Percentiles rank a stretch among this genome's conserved stretches.
Conservation (phyloP, 2,797 vertebrate genomes). For the Ctenopoma kingsleyae region DNA sequence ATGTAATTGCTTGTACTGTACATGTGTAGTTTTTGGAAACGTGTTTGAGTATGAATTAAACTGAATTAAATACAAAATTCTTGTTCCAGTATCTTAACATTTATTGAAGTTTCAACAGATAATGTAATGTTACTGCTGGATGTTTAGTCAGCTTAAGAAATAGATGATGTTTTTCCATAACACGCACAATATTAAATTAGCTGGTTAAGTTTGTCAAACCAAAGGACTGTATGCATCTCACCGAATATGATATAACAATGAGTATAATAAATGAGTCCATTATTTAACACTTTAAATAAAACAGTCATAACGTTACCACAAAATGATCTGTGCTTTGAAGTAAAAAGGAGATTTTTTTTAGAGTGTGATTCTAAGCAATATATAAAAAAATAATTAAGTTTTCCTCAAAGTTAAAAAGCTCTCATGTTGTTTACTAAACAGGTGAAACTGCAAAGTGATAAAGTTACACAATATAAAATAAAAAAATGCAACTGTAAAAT, state of each 20-base stretch:
- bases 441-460: slow-evolving; percentile 42
- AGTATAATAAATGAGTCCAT: background rate
- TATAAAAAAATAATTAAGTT: slow-evolving; percentile 25
- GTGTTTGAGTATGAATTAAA: slow-evolving; percentile 71
- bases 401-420: slow-evolving; percentile 8
- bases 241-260: slow-evolving; percentile 15
- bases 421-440: slow-evolving; percentile 21
- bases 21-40: slow-evolving; percentile 70
- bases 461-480: slow-evolving; percentile 61
- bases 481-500: slow-evolving; percentile 54
- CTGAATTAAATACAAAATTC: slow-evolving; percentile 2
- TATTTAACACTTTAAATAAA: slow-evolving; percentile 3
- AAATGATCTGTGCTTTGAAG: slow-evolving; percentile 26
- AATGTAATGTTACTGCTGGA: slow-evolving; percentile 26
- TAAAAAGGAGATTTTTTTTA: slow-evolving; percentile 24
- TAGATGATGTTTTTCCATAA: slow-evolving; percentile 32
- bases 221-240: slow-evolving; percentile 29
- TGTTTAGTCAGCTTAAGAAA: slow-evolving; percentile 33
- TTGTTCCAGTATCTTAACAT: slow-evolving; percentile 4
- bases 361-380: slow-evolving; percentile 28
- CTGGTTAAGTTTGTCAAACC: slow-evolving; percentile 15
- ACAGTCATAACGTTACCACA: slow-evolving; percentile 5
- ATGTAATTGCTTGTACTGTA: slow-evolving; percentile 67
- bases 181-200: slow-evolving; percentile 24
- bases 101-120: slow-evolving; percentile 47